Evolutionary conservation across 2,797 vertebrate species (phyloP).

Genomic region (Fratercula arctica): DNA sequence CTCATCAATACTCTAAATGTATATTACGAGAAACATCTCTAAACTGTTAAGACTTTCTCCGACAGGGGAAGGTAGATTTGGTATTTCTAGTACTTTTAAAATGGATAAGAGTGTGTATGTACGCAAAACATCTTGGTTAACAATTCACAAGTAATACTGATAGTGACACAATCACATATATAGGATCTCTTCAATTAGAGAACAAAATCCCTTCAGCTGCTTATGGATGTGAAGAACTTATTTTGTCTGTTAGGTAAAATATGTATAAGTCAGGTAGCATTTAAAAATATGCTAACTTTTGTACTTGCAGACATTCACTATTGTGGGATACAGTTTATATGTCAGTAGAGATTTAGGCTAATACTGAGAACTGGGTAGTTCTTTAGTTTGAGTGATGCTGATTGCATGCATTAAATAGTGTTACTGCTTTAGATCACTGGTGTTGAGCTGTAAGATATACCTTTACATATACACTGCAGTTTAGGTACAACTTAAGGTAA

Average conservation of each 20-base stretch:
- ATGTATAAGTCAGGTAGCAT: rapidly evolving
- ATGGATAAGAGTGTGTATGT: background rate
- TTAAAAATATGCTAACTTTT: background rate
- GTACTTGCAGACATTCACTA: background rate
- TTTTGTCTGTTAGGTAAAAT: background rate
- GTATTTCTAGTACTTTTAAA: background rate
- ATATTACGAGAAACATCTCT: background rate
- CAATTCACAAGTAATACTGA: background rate
- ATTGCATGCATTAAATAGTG: background rate
- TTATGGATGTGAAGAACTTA: background rate
- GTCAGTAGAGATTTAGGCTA: background rate
- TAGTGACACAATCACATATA: background rate
- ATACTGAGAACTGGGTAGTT: background rate
- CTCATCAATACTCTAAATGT: background rate
- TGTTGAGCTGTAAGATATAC: background rate
- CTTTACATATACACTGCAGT: background rate
- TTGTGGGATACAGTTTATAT: background rate
- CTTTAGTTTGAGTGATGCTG: background rate
- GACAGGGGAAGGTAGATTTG: background rate
- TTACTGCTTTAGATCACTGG: background rate
- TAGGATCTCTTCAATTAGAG: background rate
- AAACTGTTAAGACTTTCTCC: background rate
- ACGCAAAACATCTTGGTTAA: background rate
- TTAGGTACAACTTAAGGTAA: background rate
- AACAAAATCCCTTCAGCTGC: background rate